Percentiles rank a stretch among this genome's conserved stretches.
These are phyloP conservation scores for Polypedilum pembai DNA, from an alignment of 1,140 invertebrate genomes.

Conservation along the genomic window DNA sequence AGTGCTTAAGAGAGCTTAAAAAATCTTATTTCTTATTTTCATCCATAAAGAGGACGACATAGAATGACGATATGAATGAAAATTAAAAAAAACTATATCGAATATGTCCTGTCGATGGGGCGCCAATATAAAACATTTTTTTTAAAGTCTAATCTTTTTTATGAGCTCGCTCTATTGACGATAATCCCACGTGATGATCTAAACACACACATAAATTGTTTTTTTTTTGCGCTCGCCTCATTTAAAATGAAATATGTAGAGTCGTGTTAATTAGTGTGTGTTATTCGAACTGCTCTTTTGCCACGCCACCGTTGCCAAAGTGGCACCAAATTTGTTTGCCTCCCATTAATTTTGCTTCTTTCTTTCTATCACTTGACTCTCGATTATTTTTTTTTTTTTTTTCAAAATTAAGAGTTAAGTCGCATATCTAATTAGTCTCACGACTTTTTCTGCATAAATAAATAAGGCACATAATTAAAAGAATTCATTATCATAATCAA, in stretches of 20 bases:
- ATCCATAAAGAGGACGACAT: too few relatives aligned
- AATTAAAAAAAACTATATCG: neutral
- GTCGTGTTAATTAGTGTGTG: neutral
- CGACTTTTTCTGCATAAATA: neutral
- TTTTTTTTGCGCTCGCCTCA: neutral
- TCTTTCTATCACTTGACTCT: too few relatives aligned
- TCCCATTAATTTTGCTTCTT: too few relatives aligned
- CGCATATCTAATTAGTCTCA: neutral
- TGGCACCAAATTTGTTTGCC: too few relatives aligned
- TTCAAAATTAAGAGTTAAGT: constrained; percentile 6
- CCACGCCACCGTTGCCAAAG: neutral
- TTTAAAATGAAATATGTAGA: neutral
- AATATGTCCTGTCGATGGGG: constrained; percentile 2
- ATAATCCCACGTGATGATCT: neutral
- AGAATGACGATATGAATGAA: too few relatives aligned
- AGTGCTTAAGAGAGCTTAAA: constrained; percentile 9
- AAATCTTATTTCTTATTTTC: neutral
- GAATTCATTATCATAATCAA: constrained; percentile 26
- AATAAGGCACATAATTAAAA: neutral
- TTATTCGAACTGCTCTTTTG: neutral
- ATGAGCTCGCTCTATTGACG: neutral
- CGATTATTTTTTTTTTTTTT: too few relatives aligned
- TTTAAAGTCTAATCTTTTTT: neutral
- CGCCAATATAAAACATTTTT: neutral
- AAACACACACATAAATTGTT: too few relatives aligned